Evolutionary conservation across 2,113 vertebrate genomes (phyloP).

Genomic region (cat (Felis catus)): DNA sequence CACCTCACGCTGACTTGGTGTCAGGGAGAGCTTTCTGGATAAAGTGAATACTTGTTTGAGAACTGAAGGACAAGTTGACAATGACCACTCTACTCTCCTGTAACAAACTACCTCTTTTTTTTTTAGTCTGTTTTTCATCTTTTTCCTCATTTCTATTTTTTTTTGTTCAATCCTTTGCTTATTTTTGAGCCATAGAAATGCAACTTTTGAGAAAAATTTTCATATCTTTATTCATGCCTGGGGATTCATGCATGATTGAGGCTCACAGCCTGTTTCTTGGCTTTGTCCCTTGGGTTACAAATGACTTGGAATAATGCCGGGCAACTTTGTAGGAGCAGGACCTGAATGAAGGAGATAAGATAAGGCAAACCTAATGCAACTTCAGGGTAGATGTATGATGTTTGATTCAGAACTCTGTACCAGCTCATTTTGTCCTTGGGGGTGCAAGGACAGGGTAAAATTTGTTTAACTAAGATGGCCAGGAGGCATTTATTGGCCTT

Average conservation of each 20-base stretch:
- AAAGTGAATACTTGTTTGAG: background rate
- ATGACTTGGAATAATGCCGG: background rate
- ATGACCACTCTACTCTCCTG: background rate
- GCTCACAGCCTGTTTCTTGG: background rate
- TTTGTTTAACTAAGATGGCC: background rate
- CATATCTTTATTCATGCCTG: background rate
- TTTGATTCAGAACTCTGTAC: background rate
- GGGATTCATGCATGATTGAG: background rate
- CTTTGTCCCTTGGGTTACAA: background rate
- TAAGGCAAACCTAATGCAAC: no score
- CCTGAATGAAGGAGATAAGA: background rate
- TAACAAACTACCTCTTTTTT: background rate
- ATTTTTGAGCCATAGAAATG: background rate
- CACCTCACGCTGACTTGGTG: background rate
- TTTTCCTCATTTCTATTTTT: background rate
- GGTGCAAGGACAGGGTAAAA: background rate
- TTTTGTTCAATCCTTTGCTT: background rate
- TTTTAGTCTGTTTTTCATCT: background rate
- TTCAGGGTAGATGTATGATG: background rate
- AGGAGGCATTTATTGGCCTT: background rate
- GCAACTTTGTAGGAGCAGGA: background rate
- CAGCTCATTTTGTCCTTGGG: background rate
- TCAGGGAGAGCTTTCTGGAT: background rate
- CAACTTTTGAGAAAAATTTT: background rate
- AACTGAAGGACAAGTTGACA: background rate